Conservation (phyloP, 2,113 vertebrate species). For the Rhynchomys soricoides region DNA sequence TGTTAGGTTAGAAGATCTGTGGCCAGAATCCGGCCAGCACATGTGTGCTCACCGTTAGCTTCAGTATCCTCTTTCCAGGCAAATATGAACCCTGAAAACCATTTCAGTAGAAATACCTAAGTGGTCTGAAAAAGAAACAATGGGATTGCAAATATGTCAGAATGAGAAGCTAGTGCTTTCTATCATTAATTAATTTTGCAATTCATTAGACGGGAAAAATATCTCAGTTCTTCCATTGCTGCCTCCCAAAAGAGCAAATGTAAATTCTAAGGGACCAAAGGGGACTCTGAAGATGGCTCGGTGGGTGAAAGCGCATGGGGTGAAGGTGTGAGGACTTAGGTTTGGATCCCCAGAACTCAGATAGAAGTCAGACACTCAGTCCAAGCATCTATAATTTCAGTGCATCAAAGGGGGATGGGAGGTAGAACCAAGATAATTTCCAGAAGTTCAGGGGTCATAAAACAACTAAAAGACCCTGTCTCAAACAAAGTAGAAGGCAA, state of each 20-base stretch:
- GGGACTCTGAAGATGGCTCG: background rate
- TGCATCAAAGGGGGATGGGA: too few relatives aligned
- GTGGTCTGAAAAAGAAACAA: conserved; percentile 28
- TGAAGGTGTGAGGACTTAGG: fast-evolving
- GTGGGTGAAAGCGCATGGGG: too few relatives aligned
- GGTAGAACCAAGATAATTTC: background rate
- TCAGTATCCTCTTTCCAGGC: background rate
- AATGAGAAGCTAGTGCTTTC: conserved; percentile 35
- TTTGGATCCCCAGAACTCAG: background rate
- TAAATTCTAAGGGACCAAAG: conserved; percentile 16
- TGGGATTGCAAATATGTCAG: conserved; percentile 18
- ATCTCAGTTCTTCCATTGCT: background rate
- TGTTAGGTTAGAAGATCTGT: conserved; percentile 16
- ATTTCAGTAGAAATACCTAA: conserved; percentile 47
- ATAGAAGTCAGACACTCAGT: background rate
- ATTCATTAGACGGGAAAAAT: background rate
- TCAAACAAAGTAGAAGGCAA: background rate
- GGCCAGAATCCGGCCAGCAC: background rate
- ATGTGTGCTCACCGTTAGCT: background rate
- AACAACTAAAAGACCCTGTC: background rate
- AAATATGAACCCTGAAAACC: background rate
- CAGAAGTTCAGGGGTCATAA: background rate
- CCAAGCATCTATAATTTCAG: background rate
- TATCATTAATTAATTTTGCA: conserved; percentile 38
- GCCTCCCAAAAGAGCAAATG: background rate